Conservation (phyloP, 2,888 invertebrate species). For the Ctena decussata region DNA sequence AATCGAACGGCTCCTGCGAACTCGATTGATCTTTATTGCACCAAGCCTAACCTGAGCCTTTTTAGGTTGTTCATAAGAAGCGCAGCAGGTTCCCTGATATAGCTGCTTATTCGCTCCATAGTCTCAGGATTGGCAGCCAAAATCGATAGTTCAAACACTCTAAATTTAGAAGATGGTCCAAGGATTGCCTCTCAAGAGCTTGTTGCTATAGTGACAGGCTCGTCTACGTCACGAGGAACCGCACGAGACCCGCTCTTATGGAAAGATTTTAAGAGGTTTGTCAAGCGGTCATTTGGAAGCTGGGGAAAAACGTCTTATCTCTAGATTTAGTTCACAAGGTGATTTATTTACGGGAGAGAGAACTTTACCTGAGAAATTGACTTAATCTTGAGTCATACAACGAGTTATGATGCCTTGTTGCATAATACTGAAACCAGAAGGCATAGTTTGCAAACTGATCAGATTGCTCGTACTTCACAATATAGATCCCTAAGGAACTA, state of each 20-base stretch:
- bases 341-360: neutral
- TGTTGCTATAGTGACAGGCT: slow-evolving; percentile 47
- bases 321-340: neutral
- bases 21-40: neutral
- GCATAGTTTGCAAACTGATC: too few relatives aligned
- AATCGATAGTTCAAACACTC: slow-evolving; percentile 57
- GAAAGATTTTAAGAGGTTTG: neutral
- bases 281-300: neutral
- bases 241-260: slow-evolving; percentile 37
- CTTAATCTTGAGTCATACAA: too few relatives aligned
- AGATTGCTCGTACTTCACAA: too few relatives aligned
- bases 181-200: slow-evolving; percentile 47
- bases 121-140: neutral
- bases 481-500: too few relatives aligned
- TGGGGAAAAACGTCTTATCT: neutral
- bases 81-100: slow-evolving; percentile 8
- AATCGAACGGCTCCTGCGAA: neutral
- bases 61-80: neutral
- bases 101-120: slow-evolving; percentile 6
- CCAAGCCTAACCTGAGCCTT: neutral
- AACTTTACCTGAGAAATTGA: too few relatives aligned
- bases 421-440: too few relatives aligned
- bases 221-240: slow-evolving; percentile 48
- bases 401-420: too few relatives aligned
- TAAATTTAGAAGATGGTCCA: slow-evolving; percentile 59